Evolutionary conservation across 2,888 invertebrate species (phyloP), one percentile per base, ranked within the genome.

Genomic region (Acleris cristana): DNA sequence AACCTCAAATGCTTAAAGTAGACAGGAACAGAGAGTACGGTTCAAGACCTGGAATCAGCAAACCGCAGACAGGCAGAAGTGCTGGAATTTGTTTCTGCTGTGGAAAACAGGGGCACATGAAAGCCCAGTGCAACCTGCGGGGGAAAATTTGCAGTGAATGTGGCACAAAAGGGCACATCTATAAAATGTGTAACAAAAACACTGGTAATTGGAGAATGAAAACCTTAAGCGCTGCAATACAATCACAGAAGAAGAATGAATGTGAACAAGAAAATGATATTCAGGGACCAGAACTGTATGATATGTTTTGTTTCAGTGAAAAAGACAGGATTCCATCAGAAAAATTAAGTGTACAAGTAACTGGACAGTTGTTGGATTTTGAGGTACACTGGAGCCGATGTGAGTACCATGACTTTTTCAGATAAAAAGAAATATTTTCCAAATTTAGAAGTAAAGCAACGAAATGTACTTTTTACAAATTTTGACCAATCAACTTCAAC

Each of bases 351-450:
- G 10, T 65, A 26, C 6, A 7, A n/a, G 48, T 65, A 14, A 65
- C 54, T 45, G 53, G 48, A 3, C 54, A 23, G 5, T 3, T 26
- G 6, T 26, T 2, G 26, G 4, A 4, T 26, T 26, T 26, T 2
- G 4, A 4, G 26, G 2, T 5, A 26, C 6, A 26, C 26, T 3
- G 26, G 26, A 26, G 26, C 26, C 0, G 26, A 26, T 4, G 26
- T 26, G 16, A 65, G 65, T 65, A 65, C 56, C 2, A 64, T 64
- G 2, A 58, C 64, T 14, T 53, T 59, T 19, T 1, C 52, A 30
- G 57, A 64, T 26, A 64, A 64, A 57, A 23, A 52, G 14, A n/a
- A 58, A 45, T 64, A 64, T 53, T 64, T 64, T 53, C 58, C 64
- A 26, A 14, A 66, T 12, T 48, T 54, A 30, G 21, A 63, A 48